Conservation (phyloP, 35 echinoderm and acorn worm genomes). For the Heliocidaris tuberculata region DNA sequence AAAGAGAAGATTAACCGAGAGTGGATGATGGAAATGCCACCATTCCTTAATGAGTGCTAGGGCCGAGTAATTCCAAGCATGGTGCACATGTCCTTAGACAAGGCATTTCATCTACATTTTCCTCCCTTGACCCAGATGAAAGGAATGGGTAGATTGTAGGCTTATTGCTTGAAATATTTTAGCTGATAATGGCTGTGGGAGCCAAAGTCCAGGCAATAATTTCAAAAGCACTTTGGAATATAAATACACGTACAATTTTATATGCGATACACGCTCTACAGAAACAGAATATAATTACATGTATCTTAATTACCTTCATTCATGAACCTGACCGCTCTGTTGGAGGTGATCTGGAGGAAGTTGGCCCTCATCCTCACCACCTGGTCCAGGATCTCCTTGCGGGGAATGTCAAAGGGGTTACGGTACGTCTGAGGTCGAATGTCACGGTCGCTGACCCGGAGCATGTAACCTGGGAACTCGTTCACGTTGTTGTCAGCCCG, state of each 20-base stretch:
- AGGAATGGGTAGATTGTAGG: background rate
- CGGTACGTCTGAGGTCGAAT: conserved; percentile 83
- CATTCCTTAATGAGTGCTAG: background rate
- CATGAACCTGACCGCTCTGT: conserved; percentile 75
- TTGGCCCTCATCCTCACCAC: conserved; percentile 88
- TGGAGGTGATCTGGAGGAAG: conserved; percentile 75
- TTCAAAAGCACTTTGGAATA: no score
- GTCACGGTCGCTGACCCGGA: conserved; percentile 68
- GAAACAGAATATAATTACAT: no score
- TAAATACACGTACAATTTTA: no score
- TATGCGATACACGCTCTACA: no score
- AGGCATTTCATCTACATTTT: no score
- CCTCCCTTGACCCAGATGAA: background rate
- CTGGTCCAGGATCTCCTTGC: conserved; percentile 86
- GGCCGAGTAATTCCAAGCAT: no score
- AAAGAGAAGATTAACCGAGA: background rate
- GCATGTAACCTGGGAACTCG: conserved; percentile 82
- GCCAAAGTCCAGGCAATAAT: no score
- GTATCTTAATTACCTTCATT: conserved; percentile 75
- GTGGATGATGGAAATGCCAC: background rate
- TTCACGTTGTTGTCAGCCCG: conserved; percentile 82
- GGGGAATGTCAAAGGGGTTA: conserved; percentile 96
- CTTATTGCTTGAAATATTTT: no score
- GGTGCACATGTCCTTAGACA: no score
- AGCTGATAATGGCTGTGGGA: no score